Conservation (phyloP, 2,888 invertebrate genomes). For the Willowsia nigromaculata region DNA sequence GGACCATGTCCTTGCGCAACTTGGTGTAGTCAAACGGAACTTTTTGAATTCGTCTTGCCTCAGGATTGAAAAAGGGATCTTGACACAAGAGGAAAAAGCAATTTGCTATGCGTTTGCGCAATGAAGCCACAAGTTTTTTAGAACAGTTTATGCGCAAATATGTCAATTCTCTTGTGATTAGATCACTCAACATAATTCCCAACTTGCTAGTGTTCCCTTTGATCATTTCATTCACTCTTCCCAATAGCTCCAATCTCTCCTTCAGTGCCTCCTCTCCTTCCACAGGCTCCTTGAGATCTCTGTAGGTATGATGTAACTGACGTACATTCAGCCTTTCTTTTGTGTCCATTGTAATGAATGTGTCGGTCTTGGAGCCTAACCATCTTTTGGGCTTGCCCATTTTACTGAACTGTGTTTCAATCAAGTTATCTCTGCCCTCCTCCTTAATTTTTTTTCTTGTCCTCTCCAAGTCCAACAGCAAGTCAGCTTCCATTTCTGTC, state of each 20-base stretch:
- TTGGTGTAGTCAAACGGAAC: conserved; percentile 76
- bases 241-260: conserved; percentile 82
- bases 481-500: conserved; percentile 76
- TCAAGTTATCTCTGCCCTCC: conserved; percentile 50
- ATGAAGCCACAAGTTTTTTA: conserved; percentile 79
- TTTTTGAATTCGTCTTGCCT: conserved; percentile 72
- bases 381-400: conserved; percentile 85
- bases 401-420: conserved; percentile 52
- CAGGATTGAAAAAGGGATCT: conserved; percentile 77
- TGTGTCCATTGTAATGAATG: conserved; percentile 88
- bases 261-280: conserved; percentile 67
- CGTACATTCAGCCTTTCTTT: conserved; percentile 89
- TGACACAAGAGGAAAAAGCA: conserved; percentile 75
- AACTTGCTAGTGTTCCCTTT: conserved; percentile 57
- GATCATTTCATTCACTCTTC: conserved; percentile 80
- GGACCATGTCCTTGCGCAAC: conserved; percentile 77
- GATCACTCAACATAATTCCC: conserved; percentile 59
- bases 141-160: conserved; percentile 83
- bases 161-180: conserved; percentile 68
- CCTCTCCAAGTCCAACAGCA: conserved; percentile 75
- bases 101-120: conserved; percentile 71
- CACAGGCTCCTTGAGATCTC: conserved; percentile 84
- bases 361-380: conserved; percentile 86
- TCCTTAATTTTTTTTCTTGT: conserved; percentile 73
- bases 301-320: conserved; percentile 87